These are phyloP conservation scores for Gymnoscelis rufifasciata DNA, from an alignment of 2,888 invertebrate genomes.

Conservation along the genomic window DNA sequence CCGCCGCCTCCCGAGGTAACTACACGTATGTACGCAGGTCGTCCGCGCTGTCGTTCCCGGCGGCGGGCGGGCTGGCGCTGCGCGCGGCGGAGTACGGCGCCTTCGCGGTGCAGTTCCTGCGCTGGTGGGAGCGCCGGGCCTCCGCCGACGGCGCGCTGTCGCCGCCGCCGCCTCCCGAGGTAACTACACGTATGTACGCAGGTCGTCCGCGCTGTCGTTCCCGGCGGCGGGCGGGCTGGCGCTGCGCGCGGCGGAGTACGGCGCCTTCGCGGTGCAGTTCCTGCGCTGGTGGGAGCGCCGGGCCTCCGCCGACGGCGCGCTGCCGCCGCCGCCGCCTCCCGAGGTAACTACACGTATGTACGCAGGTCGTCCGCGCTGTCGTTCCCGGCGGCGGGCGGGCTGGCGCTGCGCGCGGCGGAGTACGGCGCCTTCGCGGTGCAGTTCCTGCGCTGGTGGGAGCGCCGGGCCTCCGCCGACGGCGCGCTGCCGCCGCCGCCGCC, in stretches of 20 bases:
- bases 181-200: constrained; percentile 23
- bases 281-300: constrained; percentile 90
- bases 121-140: constrained; percentile 88
- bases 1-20: not conserved
- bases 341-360: not conserved
- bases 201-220: constrained; percentile 48
- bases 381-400: constrained; percentile 51
- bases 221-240: constrained; percentile 50
- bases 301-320: constrained; percentile 63
- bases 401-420: constrained; percentile 78
- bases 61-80: constrained; percentile 51
- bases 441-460: constrained; percentile 92
- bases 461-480: constrained; percentile 72
- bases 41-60: constrained; percentile 49
- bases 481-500: constrained; percentile 35
- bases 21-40: constrained; percentile 40
- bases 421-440: constrained; percentile 91
- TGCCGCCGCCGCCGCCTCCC: constrained; percentile 21
- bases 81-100: constrained; percentile 85
- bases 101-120: constrained; percentile 91
- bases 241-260: constrained; percentile 81
- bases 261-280: constrained; percentile 92
- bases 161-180: not conserved
- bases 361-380: constrained; percentile 45
- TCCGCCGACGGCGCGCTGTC: constrained; percentile 63